phyloP scores from a whole-genome alignment of 2,888 invertebrate species.

The Smittia sp. region DNA sequence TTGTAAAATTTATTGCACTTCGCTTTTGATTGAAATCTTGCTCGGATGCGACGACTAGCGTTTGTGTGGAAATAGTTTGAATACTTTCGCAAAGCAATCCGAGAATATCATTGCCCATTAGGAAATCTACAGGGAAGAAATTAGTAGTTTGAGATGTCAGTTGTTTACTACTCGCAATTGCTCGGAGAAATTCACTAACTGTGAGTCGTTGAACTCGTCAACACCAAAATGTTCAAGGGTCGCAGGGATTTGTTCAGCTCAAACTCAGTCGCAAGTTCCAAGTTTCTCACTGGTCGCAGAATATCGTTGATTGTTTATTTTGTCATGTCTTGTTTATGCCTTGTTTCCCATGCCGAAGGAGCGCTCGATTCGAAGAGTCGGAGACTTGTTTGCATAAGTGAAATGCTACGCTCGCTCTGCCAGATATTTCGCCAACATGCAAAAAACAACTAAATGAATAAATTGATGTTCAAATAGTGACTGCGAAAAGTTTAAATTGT shows the following conservation, averaged over 20 bases:
- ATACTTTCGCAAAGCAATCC: conserved; percentile 3
- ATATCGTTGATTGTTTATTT: conserved; percentile 39
- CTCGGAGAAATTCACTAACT: no score
- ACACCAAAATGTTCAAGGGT: no score
- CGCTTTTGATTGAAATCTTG: conserved; percentile 37
- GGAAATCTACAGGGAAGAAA: no score
- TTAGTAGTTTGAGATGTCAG: no score
- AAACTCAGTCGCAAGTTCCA: background rate
- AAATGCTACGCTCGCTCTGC: background rate
- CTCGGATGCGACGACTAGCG: background rate
- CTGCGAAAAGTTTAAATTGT: conserved; percentile 25
- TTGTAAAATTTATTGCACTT: conserved; percentile 38
- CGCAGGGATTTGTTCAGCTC: no score
- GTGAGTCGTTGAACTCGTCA: no score
- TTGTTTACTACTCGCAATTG: no score
- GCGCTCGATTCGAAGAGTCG: background rate
- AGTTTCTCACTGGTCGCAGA: conserved; percentile 22
- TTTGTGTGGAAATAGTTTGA: conserved; percentile 24
- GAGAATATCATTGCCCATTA: background rate
- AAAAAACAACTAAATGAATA: conserved; percentile 36
- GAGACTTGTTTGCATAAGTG: conserved; percentile 34
- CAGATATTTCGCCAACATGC: background rate
- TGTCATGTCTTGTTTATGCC: conserved; percentile 34
- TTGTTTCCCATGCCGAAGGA: conserved; percentile 2
- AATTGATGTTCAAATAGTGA: conserved; percentile 42